Evolutionary conservation across 2,113 vertebrate species (phyloP).

Genomic region (Clupea harengus): DNA sequence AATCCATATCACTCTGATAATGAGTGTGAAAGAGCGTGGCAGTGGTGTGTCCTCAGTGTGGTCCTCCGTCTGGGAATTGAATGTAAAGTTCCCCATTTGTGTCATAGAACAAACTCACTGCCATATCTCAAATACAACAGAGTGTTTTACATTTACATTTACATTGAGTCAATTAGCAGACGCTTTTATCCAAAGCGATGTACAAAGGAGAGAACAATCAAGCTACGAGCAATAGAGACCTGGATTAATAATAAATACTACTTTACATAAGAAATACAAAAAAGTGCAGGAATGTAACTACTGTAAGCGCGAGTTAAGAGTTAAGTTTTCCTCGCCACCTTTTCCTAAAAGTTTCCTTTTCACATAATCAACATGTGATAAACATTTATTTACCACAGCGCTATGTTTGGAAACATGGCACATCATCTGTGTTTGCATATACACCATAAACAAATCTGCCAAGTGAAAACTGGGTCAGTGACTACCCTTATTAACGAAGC

Average conservation of each 20-base stretch:
- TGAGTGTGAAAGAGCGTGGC: background rate
- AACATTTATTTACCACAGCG: background rate
- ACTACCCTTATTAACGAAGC: background rate
- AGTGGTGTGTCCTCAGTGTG: background rate
- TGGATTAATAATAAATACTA: no score
- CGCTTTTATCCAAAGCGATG: no score
- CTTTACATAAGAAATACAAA: no score
- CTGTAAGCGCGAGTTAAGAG: no score
- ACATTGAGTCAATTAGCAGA: no score
- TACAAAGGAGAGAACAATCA: no score
- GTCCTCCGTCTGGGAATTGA: background rate
- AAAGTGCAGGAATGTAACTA: no score
- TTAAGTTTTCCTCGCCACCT: background rate
- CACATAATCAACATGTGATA: background rate
- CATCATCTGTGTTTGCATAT: background rate
- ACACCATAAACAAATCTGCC: background rate
- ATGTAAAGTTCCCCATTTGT: background rate
- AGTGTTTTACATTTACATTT: no score
- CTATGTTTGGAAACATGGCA: background rate
- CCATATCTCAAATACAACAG: background rate
- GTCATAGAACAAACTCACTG: background rate
- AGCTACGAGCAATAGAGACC: no score
- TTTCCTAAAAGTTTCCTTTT: no score
- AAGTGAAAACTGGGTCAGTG: background rate
- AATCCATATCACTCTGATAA: conserved; percentile 2